Conservation (phyloP, 2,113 vertebrate species). For the Psettodes erumei region DNA sequence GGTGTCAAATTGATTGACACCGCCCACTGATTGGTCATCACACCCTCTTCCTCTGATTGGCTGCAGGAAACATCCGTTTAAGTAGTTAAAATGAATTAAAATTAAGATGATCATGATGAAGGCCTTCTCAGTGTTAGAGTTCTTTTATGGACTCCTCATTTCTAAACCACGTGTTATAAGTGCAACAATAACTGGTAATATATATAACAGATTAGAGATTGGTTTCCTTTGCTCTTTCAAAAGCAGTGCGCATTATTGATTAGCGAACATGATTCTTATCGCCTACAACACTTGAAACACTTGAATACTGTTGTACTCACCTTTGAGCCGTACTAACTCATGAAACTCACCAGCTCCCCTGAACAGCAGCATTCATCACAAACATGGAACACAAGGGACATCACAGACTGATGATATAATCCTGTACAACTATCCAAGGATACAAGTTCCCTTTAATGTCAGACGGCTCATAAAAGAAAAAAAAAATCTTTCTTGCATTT, state of each 20-base stretch:
- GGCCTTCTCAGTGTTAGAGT: too few relatives aligned
- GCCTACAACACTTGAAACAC: background rate
- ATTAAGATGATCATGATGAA: background rate
- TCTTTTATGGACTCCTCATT: background rate
- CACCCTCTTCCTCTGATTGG: slow-evolving; percentile 4
- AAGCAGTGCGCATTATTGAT: background rate
- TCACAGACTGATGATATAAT: slow-evolving; percentile 20
- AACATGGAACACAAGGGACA: slow-evolving; percentile 4
- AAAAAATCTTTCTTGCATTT: slow-evolving; percentile 13
- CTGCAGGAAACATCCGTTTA: background rate
- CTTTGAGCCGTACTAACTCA: background rate
- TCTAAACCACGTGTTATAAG: background rate
- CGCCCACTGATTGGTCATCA: background rate
- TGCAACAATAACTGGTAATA: background rate
- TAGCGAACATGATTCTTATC: background rate
- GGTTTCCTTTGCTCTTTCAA: background rate
- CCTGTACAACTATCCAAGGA: background rate
- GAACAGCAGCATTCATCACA: background rate
- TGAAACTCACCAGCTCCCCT: background rate
- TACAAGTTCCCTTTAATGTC: slow-evolving; percentile 21
- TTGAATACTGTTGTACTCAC: background rate
- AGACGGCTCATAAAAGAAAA: slow-evolving; percentile 34
- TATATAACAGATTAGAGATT: background rate
- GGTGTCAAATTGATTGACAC: too few relatives aligned
- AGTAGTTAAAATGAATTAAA: background rate